phyloP scores from a whole-genome alignment of 2,113 vertebrate genomes.

The Chloropsis hardwickii region DNA sequence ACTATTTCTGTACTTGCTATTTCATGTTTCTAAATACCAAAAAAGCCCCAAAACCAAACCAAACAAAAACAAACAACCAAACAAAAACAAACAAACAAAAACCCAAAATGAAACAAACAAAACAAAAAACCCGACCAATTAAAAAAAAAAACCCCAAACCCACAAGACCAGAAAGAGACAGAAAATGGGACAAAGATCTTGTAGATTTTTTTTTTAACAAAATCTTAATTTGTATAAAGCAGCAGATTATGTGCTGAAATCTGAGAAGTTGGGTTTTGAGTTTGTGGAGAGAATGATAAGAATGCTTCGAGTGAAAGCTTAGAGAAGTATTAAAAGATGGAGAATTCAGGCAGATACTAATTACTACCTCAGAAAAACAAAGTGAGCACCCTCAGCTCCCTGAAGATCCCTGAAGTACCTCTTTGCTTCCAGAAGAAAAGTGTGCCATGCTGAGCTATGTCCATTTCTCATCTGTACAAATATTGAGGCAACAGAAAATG shows the following conservation, averaged over 20 bases:
- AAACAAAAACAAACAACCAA: fast-evolving
- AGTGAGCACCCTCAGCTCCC: neutral
- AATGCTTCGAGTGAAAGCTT: neutral
- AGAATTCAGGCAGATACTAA: neutral
- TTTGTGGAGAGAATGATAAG: neutral
- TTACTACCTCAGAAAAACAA: neutral
- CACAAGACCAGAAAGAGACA: neutral
- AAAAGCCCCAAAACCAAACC: no score
- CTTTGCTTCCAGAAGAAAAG: neutral
- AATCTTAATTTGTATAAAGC: neutral
- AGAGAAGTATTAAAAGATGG: neutral
- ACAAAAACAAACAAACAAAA: neutral
- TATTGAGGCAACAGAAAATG: neutral
- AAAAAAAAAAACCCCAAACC: neutral
- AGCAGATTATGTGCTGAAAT: fast-evolving
- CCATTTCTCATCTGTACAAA: neutral
- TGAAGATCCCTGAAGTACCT: neutral
- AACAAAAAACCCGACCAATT: no score
- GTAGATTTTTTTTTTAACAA: neutral
- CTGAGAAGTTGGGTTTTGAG: neutral
- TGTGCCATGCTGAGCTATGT: neutral
- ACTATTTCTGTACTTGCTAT: neutral
- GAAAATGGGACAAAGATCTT: neutral
- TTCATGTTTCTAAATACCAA: neutral
- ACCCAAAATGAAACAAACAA: neutral